These are phyloP conservation scores for Alitta virens DNA, from an alignment of 2,888 invertebrate genomes.

Conservation along the genomic window DNA sequence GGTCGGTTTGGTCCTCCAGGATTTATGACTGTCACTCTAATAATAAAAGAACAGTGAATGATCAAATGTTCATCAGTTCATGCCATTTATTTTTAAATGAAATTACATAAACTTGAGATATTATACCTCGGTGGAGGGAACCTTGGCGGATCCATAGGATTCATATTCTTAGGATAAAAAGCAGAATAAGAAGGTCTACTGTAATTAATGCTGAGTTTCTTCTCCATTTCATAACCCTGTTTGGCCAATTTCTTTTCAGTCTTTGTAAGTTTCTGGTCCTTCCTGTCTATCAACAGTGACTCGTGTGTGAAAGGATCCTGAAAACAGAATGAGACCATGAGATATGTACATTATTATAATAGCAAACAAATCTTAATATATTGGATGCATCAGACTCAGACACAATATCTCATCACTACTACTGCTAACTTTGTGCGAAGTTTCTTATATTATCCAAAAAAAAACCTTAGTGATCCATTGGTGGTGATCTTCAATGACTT, in stretches of 20 bases:
- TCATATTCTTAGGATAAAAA: constrained; percentile 39
- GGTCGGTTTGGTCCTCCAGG: constrained; percentile 46
- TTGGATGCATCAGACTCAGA: too few species aligned
- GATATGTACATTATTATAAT: too few species aligned
- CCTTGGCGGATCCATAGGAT: background rate
- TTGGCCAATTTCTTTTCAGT: constrained; percentile 91
- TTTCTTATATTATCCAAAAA: too few species aligned
- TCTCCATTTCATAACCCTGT: constrained; percentile 89
- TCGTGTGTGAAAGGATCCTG: constrained; percentile 87
- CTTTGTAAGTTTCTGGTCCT: constrained; percentile 89
- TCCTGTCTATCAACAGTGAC: constrained; percentile 87
- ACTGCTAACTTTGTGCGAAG: too few species aligned
- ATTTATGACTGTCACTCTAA: too few species aligned
- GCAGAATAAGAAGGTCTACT: constrained; percentile 49
- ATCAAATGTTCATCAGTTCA: too few species aligned
- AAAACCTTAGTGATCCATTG: constrained; percentile 61
- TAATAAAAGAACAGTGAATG: too few species aligned
- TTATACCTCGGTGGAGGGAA: too few species aligned
- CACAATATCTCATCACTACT: too few species aligned
- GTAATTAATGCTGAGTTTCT: constrained; percentile 64
- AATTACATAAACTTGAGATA: too few species aligned
- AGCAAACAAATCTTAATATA: too few species aligned
- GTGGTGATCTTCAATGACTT: constrained; percentile 61
- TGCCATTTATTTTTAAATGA: too few species aligned
- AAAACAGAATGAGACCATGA: constrained; percentile 6